A percentile compares a stretch with the other conserved stretches of the same genome.
phyloP scores from a whole-genome alignment of 2,113 vertebrate genomes.

The Melospiza georgiana region DNA sequence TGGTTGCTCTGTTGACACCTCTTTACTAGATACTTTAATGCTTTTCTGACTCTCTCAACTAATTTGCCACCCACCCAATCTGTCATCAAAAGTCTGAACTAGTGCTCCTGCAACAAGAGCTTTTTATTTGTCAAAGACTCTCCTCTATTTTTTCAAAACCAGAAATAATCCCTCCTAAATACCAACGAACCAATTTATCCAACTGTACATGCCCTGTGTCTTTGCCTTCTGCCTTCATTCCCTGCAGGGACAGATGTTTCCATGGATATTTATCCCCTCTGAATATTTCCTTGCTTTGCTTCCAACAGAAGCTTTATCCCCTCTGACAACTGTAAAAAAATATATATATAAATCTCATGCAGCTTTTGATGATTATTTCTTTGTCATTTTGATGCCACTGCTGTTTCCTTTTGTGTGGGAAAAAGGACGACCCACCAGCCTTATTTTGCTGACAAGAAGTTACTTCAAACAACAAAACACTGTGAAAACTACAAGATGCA shows the following conservation, averaged over 20 bases:
- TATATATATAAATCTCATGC: neutral
- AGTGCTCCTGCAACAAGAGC: neutral
- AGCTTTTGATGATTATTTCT: constrained; percentile 1
- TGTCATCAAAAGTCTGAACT: neutral
- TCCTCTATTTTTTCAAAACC: neutral
- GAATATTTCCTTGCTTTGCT: neutral
- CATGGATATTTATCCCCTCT: neutral
- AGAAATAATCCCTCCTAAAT: neutral
- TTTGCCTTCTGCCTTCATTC: neutral
- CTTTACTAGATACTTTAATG: neutral
- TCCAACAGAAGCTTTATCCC: neutral
- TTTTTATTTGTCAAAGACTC: neutral
- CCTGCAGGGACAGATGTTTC: neutral
- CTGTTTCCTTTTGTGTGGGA: neutral
- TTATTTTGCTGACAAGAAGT: neutral
- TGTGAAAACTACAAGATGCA: neutral
- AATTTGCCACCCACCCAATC: neutral
- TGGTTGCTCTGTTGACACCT: neutral
- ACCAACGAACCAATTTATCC: neutral
- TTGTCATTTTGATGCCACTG: neutral
- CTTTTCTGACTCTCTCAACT: neutral
- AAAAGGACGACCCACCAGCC: neutral
- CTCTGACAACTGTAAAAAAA: neutral
- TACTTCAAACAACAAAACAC: neutral
- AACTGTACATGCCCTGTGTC: neutral